phyloP scores from a whole-genome alignment of 1,140 invertebrate genomes.

The Druon quercuslanigerum region DNA sequence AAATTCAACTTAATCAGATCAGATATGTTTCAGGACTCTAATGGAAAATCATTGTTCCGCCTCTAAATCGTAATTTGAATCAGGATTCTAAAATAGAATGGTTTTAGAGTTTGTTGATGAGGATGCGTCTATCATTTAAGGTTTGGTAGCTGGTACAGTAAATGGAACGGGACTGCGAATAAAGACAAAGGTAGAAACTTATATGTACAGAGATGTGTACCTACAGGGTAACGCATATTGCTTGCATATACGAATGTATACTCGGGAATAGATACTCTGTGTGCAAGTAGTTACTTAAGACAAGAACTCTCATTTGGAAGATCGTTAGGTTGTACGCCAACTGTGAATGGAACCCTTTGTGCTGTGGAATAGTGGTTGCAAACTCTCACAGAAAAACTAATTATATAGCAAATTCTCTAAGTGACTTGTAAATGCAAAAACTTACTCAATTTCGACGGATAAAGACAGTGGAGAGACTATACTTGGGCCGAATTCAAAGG shows the following conservation, averaged over 20 bases:
- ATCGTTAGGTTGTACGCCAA: slow-evolving; percentile 30
- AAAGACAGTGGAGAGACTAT: not conserved
- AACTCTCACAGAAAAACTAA: slow-evolving; percentile 28
- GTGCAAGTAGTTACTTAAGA: slow-evolving; percentile 26
- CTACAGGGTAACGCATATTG: not conserved
- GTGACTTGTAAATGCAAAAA: slow-evolving; percentile 28
- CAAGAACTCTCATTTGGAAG: slow-evolving; percentile 31
- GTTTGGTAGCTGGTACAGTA: not conserved
- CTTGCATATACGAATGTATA: slow-evolving; percentile 11
- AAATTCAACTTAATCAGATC: too few relatives aligned
- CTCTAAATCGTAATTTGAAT: too few relatives aligned
- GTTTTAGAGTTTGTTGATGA: not conserved
- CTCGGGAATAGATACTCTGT: slow-evolving; percentile 1
- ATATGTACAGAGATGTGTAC: not conserved
- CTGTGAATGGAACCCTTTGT: slow-evolving; percentile 31
- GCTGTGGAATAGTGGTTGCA: slow-evolving; percentile 10
- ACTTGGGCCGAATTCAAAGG: not conserved
- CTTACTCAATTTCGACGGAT: slow-evolving; percentile 13
- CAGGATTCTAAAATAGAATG: too few relatives aligned
- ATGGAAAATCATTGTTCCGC: too few relatives aligned
- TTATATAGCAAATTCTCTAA: slow-evolving; percentile 26
- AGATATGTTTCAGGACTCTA: too few relatives aligned
- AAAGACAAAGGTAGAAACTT: slow-evolving; percentile 5
- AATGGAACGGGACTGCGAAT: slow-evolving; percentile 13
- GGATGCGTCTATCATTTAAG: slow-evolving; percentile 3